Evolutionary conservation across 2,113 vertebrate species (phyloP).

Genomic region (Hemiprocne comata): DNA sequence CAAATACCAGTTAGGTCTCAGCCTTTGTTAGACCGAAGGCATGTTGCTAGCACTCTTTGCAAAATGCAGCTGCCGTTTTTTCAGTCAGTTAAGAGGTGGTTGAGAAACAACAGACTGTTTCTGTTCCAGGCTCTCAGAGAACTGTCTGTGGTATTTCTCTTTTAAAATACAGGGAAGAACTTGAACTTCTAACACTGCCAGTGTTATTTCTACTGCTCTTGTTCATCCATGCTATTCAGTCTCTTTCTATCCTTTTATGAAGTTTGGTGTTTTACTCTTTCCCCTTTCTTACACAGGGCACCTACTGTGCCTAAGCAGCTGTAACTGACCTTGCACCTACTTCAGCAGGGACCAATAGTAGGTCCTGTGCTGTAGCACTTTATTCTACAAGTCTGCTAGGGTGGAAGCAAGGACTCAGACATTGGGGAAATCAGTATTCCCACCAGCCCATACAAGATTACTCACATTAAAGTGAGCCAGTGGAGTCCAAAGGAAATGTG

Average conservation of each 20-base stretch:
- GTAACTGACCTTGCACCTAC: not conserved
- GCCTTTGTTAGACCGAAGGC: not conserved
- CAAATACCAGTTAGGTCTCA: not conserved
- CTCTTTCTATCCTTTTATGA: not conserved
- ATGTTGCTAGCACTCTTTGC: not conserved
- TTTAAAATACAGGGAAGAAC: not conserved
- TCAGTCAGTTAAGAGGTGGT: not conserved
- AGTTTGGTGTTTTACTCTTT: not conserved
- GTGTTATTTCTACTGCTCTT: not conserved
- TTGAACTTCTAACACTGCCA: not conserved
- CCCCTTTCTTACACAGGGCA: not conserved
- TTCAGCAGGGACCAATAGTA: not conserved
- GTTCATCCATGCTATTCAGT: not conserved
- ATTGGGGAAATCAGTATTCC: not conserved
- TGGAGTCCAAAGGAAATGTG: not conserved
- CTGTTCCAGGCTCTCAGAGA: not conserved
- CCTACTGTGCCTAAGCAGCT: not conserved
- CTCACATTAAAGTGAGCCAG: not conserved
- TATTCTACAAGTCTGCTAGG: not conserved
- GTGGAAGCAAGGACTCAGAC: not conserved
- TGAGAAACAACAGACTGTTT: not conserved
- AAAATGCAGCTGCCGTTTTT: not conserved
- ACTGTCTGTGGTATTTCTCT: not conserved
- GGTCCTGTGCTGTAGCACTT: not conserved
- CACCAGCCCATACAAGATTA: not conserved